phyloP scores from a whole-genome alignment of 2,797 vertebrate species.

The Chrysocyon brachyurus region DNA sequence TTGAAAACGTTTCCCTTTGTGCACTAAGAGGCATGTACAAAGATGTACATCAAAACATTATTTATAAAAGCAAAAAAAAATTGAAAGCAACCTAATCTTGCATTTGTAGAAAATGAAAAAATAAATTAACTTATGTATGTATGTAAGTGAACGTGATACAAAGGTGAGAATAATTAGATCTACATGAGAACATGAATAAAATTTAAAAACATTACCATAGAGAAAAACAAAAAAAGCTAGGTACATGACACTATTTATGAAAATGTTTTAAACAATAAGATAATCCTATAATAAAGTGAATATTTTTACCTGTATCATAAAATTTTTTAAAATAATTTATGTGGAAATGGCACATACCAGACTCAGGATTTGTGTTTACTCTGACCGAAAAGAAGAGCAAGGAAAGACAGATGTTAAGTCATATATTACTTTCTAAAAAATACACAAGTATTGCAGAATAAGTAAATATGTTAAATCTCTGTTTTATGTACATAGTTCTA shows the following conservation, averaged over 20 bases:
- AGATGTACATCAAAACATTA: neutral
- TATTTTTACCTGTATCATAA: neutral
- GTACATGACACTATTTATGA: neutral
- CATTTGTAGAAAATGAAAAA: neutral
- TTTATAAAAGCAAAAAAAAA: neutral
- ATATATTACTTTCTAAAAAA: neutral
- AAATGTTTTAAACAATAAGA: neutral
- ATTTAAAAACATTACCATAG: neutral
- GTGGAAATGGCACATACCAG: neutral
- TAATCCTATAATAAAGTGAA: neutral
- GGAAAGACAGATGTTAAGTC: neutral
- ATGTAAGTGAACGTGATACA: neutral
- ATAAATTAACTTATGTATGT: neutral
- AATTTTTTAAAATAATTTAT: neutral
- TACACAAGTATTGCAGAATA: neutral
- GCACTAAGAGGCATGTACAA: neutral
- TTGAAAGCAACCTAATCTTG: neutral
- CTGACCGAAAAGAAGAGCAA: neutral
- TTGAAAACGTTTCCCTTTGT: neutral
- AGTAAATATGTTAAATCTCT: neutral
- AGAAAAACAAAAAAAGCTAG: neutral
- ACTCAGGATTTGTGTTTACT: neutral
- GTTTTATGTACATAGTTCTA: neutral
- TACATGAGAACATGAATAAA: neutral
- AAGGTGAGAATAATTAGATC: neutral